phyloP scores from a whole-genome alignment of 2,113 vertebrate species.

The Prinia subflava region DNA sequence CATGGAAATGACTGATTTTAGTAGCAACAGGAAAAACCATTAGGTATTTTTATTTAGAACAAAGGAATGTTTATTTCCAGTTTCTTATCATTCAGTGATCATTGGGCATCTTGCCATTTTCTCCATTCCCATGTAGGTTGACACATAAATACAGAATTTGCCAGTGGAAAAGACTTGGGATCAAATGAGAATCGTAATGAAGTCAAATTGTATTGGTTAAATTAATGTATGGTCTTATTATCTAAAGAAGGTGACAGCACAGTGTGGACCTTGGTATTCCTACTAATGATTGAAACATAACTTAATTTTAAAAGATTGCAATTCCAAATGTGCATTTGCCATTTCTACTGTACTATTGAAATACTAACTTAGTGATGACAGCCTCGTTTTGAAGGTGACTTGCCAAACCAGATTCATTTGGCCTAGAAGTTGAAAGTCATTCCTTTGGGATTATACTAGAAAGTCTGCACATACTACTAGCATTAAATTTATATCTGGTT shows the following conservation, averaged over 20 bases:
- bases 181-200: background rate
- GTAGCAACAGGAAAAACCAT: background rate
- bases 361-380: background rate
- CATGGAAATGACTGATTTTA: background rate
- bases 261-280: background rate
- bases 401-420: background rate
- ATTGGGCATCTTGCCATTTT: background rate
- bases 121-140: background rate
- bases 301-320: background rate
- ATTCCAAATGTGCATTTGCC: background rate
- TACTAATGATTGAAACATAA: background rate
- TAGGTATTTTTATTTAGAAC: background rate
- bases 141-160: background rate
- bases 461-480: background rate
- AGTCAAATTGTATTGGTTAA: background rate
- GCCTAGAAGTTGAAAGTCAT: background rate
- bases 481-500: background rate
- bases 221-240: background rate
- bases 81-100: background rate
- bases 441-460: background rate
- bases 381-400: background rate
- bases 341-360: background rate
- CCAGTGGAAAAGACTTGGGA: background rate
- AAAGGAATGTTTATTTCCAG: background rate
- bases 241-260: background rate